Percentiles rank a stretch among this genome's conserved stretches.
These are phyloP conservation scores for Mythimna vitellina DNA, from an alignment of 2,888 invertebrate genomes.

Conservation along the genomic window DNA sequence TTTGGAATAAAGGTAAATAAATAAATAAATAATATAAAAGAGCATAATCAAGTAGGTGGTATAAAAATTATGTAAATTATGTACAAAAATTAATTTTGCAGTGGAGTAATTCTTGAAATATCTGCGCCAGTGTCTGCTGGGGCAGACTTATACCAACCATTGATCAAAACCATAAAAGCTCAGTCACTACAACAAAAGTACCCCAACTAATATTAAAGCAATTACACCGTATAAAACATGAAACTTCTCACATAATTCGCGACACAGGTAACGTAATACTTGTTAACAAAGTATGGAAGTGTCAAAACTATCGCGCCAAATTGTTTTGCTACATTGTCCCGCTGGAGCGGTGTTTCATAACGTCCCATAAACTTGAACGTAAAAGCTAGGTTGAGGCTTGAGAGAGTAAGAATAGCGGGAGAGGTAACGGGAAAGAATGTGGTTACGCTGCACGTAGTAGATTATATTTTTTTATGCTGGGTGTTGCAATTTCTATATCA, in stretches of 20 bases:
- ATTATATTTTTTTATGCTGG: no score
- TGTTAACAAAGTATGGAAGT: slow-evolving; percentile 77
- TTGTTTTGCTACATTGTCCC: slow-evolving; percentile 83
- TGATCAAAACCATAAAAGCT: slow-evolving; percentile 10
- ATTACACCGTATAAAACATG: slow-evolving; percentile 55
- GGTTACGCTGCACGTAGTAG: no score
- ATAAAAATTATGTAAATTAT: neutral
- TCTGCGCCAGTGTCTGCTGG: no score
- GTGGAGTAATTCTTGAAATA: neutral
- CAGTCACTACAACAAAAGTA: neutral
- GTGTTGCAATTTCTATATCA: no score
- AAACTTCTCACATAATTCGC: slow-evolving; percentile 61
- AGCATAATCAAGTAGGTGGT: no score
- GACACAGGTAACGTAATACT: slow-evolving; percentile 67
- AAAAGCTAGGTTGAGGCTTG: slow-evolving; percentile 59
- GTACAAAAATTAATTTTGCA: no score
- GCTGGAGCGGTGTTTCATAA: slow-evolving; percentile 79
- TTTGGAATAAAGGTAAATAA: no score
- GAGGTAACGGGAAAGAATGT: slow-evolving; percentile 39
- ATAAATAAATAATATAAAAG: no score
- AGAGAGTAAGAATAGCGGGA: slow-evolving; percentile 48
- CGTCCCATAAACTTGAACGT: slow-evolving; percentile 82
- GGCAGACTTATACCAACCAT: slow-evolving; percentile 4
- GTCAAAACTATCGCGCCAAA: slow-evolving; percentile 82
- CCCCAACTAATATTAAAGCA: slow-evolving; percentile 50